Percentiles rank a stretch among this genome's conserved stretches.
Conservation (phyloP, 92 coral and sea anemone species). For the Actinernus sp. region DNA sequence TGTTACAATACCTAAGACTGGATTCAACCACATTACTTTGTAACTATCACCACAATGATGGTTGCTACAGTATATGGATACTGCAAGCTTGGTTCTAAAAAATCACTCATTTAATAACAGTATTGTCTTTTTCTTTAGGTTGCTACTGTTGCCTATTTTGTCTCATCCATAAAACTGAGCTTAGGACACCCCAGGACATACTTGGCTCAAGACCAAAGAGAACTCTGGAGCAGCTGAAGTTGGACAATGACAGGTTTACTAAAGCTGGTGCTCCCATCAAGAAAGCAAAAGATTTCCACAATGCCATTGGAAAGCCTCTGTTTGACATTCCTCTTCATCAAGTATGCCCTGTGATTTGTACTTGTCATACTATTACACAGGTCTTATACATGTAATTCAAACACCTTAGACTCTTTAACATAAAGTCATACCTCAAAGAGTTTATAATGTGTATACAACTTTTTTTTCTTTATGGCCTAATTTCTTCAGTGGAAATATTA, state of each 20-base stretch:
- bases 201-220: not conserved
- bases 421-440: no score
- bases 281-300: constrained; percentile 3
- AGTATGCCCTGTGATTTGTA: no score
- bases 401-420: no score
- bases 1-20: no score
- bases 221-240: not conserved
- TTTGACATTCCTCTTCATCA: constrained; percentile 3
- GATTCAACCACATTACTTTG: no score
- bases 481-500: no score
- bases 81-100: not conserved
- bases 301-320: constrained; percentile 1
- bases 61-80: no score
- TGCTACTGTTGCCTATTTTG: constrained; percentile 4
- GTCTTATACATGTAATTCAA: no score
- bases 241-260: not conserved
- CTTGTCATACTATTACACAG: no score
- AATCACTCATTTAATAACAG: not conserved
- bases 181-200: not conserved
- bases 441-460: no score
- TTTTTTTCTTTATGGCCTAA: no score
- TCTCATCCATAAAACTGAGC: not conserved
- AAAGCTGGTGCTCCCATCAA: not conserved
- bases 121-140: not conserved
- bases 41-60: no score